A percentile compares a stretch with the other conserved stretches of the same genome.
Conservation (phyloP, 1,140 invertebrate species). For the Drosophila arawakana region DNA sequence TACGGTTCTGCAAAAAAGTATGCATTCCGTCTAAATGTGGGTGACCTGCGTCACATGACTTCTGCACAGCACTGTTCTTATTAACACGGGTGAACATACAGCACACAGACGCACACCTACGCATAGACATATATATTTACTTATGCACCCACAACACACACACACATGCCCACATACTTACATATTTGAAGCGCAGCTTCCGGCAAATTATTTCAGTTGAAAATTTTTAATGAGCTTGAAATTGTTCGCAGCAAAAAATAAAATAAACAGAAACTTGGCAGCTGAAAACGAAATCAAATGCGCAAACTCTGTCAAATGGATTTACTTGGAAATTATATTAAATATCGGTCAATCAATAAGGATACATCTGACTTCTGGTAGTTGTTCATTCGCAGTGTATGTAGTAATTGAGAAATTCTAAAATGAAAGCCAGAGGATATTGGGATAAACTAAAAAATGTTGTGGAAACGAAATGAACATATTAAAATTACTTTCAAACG, state of each 20-base stretch:
- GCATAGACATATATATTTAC: not conserved
- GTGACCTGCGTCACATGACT: conserved; percentile 23
- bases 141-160: conserved; percentile 11
- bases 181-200: conserved; percentile 57
- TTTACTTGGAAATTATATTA: conserved; percentile 31
- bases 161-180: conserved; percentile 10
- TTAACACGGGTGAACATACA: conserved; percentile 33
- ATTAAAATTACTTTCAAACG: no score
- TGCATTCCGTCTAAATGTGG: not conserved
- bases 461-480: no score
- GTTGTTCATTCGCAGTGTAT: no score
- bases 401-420: not conserved
- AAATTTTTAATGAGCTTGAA: conserved; percentile 80
- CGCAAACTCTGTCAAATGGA: conserved; percentile 18
- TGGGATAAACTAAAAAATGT: no score
- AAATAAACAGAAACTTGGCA: conserved; percentile 30
- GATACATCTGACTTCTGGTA: not conserved
- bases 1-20: conserved; percentile 39
- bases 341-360: conserved; percentile 28
- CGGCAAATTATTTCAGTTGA: conserved; percentile 81
- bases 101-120: conserved; percentile 16
- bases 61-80: conserved; percentile 40
- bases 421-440: no score
- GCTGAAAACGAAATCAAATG: conserved; percentile 35
- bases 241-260: conserved; percentile 46